Base-by-base conservation (phyloP, 2,113 vertebrate genomes). In the Pomatostomus ruficeps region DNA sequence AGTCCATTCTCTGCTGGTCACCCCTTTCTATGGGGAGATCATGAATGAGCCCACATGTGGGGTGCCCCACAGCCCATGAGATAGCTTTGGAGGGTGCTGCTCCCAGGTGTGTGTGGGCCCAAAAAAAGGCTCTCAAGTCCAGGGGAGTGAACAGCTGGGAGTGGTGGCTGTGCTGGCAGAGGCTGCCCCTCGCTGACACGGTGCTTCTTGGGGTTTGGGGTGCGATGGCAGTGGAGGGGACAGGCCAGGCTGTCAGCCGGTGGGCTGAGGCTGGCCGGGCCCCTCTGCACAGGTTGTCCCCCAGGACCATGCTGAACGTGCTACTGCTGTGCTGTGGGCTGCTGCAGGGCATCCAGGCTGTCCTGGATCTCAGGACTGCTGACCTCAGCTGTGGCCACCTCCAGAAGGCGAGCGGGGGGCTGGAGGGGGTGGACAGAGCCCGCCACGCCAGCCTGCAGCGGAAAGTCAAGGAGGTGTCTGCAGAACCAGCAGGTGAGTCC, bases 291-390 rank as follows among this genome's bases (percentile, higher is more conserved):
- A 97, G 95, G 71, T 28, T 55, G 63, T 29, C 31, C 33, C 46
- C 68, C 26, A 40, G 89, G 92, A 97, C 62, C 91, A 98, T 98
- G 98, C 87, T 98, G 97, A 96, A 93, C 3, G 28, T 84, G 75
- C 57, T 97, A 82, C 85, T 98, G 96, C 96, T 98, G 91, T 97
- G 97, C 83, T 97, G 96, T 3, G 97, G 91, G 66, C 76, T 98
- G 92, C 89, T 98, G 92, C 96, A 97, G 85, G 96, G 96, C 13
- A 67, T 97, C 67, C 98, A 98, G 49, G 74, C 82, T 14, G 62
- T 85, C 29, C 93, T 97, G 26, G 87, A 89, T 35, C 78, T 89
- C 62, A 68, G 62, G 71, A 75, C 81, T 6, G 33, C 97, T 1
- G 97, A 97, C 59, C 86, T 97, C 28, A 42, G 88, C 88, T 94